phyloP scores from a whole-genome alignment of 2,797 vertebrate genomes.

The Alcedo quadribrachys region DNA sequence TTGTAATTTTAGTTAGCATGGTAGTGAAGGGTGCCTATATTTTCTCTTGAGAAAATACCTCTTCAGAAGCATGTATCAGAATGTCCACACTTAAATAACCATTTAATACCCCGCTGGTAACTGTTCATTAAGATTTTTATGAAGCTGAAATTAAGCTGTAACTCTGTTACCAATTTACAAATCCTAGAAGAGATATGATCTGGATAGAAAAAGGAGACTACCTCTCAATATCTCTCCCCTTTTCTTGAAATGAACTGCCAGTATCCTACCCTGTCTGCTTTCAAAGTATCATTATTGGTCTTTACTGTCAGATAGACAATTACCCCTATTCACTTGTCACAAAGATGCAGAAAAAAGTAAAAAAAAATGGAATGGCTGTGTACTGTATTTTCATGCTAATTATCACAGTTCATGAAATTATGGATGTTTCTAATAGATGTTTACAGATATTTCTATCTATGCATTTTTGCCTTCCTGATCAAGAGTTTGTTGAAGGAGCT shows the following conservation, averaged over 20 bases:
- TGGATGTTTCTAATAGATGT: background rate
- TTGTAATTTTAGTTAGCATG: background rate
- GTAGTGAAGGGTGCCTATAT: background rate
- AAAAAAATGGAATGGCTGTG: background rate
- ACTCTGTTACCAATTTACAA: background rate
- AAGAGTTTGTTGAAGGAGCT: background rate
- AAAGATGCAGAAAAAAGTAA: background rate
- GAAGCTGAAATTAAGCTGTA: background rate
- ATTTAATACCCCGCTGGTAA: background rate
- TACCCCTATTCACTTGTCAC: background rate
- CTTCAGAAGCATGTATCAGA: conserved; percentile 16
- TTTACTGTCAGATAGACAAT: background rate
- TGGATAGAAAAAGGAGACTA: background rate
- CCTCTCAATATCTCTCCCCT: background rate
- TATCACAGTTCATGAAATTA: background rate
- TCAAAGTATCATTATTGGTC: background rate
- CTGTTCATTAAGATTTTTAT: conserved; percentile 2
- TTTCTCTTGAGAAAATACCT: conserved; percentile 36
- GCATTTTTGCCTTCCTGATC: background rate
- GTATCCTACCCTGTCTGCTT: background rate
- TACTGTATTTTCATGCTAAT: background rate
- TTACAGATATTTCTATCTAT: background rate
- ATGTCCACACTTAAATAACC: background rate
- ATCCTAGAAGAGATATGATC: background rate
- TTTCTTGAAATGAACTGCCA: background rate